These are phyloP conservation scores for Saguinus oedipus DNA, from an alignment of 2,797 vertebrate species.

Conservation along the genomic window DNA sequence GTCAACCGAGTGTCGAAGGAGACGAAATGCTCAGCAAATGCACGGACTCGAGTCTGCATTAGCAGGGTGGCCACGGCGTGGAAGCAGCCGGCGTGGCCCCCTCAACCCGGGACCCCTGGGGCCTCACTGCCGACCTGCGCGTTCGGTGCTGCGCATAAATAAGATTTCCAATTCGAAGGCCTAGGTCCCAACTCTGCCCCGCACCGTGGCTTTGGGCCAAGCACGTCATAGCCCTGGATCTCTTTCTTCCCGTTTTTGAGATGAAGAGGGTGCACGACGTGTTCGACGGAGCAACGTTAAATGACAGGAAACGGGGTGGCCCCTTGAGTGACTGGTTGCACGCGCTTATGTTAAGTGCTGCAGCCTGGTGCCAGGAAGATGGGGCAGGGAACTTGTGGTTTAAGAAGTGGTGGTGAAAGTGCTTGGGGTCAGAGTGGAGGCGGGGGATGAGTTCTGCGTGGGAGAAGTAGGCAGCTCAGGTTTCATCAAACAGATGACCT, in stretches of 20 bases:
- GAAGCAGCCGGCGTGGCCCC: neutral
- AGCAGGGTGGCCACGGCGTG: neutral
- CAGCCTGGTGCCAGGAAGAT: neutral
- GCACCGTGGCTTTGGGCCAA: conserved; percentile 37
- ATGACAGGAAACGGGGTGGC: conserved; percentile 44
- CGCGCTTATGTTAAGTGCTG: neutral
- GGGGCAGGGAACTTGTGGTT: neutral
- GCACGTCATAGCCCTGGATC: neutral
- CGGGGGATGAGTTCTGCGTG: neutral
- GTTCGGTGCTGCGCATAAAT: neutral
- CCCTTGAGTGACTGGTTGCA: neutral
- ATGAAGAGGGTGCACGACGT: neutral
- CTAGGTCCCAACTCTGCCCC: neutral
- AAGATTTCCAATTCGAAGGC: neutral
- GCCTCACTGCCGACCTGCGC: neutral
- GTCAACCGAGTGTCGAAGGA: neutral
- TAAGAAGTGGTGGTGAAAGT: neutral
- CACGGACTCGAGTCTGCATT: fast-evolving
- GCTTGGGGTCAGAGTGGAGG: neutral
- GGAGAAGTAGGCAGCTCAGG: neutral
- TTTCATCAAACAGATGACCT: neutral
- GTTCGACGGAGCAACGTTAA: neutral
- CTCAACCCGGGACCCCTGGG: fast-evolving
- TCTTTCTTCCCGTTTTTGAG: conserved; percentile 33
- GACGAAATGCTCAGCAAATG: neutral